Percentiles rank a stretch among this genome's conserved stretches.
phyloP scores from a whole-genome alignment of 1,140 invertebrate genomes.

The Aphis craccivora region DNA sequence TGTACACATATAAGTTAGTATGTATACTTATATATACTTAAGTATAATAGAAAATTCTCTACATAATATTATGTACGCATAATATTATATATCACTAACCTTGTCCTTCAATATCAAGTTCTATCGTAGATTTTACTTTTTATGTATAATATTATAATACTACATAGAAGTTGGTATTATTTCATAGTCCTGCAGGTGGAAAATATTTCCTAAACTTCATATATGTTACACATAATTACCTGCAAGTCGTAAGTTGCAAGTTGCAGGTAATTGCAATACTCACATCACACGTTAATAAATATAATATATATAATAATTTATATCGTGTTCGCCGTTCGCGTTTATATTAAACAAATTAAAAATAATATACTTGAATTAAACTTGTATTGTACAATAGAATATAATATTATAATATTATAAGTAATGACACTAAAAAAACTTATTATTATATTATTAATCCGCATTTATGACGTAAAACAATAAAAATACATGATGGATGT shows the following conservation, averaged over 20 bases:
- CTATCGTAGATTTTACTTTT: background rate
- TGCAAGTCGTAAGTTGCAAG: background rate
- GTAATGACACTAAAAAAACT: background rate
- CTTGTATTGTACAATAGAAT: background rate
- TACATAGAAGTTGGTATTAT: background rate
- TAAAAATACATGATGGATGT: background rate
- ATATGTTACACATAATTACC: background rate
- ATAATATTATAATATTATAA: background rate
- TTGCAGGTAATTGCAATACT: background rate
- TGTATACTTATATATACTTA: background rate
- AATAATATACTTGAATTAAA: background rate
- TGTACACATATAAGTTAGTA: background rate
- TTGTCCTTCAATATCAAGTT: conserved; percentile 1
- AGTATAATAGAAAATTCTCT: background rate
- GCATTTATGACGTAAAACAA: background rate
- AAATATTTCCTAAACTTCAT: background rate
- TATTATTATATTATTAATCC: background rate
- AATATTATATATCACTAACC: background rate
- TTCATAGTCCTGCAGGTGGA: background rate
- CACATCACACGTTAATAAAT: background rate
- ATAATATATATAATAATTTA: background rate
- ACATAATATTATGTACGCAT: background rate
- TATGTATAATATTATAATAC: background rate
- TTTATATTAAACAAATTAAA: background rate
- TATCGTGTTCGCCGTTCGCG: no score